These are phyloP conservation scores for Hemicrepidius hirtus DNA, from an alignment of 2,888 invertebrate species.

Conservation along the genomic window DNA sequence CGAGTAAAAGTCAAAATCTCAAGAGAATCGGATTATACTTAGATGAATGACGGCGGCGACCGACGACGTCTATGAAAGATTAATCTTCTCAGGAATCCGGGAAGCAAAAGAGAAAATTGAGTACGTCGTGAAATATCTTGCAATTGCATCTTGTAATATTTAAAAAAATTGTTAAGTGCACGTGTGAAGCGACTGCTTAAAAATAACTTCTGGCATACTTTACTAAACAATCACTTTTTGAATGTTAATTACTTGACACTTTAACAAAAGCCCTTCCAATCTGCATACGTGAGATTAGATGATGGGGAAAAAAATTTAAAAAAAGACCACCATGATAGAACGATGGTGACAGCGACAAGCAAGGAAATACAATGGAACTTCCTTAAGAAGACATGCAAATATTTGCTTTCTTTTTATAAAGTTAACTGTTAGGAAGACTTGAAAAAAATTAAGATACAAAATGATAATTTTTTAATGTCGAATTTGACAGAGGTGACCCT, in stretches of 20 bases:
- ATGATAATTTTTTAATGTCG: no score
- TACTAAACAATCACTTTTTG: conserved; percentile 25
- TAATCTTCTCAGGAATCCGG: not conserved
- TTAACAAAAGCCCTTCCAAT: conserved; percentile 24
- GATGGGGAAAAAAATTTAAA: conserved; percentile 1
- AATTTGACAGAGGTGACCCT: no score
- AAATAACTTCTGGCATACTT: conserved; percentile 11
- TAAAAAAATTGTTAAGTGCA: conserved; percentile 2
- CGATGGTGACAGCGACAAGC: conserved; percentile 15
- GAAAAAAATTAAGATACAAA: not conserved
- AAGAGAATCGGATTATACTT: no score
- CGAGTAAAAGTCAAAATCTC: not conserved
- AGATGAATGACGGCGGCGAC: no score
- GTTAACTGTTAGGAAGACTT: not conserved
- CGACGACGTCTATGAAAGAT: not conserved
- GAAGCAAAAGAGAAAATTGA: conserved; percentile 1
- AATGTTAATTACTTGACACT: conserved; percentile 17
- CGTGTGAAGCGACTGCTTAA: not conserved
- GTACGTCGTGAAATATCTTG: not conserved
- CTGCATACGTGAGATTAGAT: conserved; percentile 24
- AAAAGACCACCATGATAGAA: no score
- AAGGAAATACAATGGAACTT: conserved; percentile 10
- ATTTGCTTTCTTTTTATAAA: conserved; percentile 22
- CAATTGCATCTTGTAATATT: conserved; percentile 5
- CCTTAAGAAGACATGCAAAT: conserved; percentile 12